Evolutionary conservation across 2,888 invertebrate genomes (phyloP), one percentile per base, ranked within the genome.

Genomic region (Polyommatus icarus): DNA sequence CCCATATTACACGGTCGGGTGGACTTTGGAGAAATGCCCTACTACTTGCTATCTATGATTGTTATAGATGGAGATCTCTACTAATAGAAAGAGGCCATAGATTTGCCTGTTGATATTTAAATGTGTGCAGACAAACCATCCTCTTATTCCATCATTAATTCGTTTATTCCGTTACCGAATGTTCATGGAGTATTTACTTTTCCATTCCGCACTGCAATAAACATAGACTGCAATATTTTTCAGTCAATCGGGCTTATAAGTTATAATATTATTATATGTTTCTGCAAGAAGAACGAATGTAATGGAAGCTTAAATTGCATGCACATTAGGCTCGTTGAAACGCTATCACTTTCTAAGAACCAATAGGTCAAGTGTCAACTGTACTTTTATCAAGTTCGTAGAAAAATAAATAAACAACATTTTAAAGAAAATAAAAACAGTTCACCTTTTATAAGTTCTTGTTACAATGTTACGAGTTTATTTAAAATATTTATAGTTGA

Each of bases 351-450:
- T 67, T 29, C 67, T 67, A 32, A 18, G 67, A 67, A 67, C 67
- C 67, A 67, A 67, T 67, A 67, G 67, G 67, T 67, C 67, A 67
- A 67, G 67, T 67, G 67, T 67, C 67, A 67, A 67, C 29, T 15
- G 67, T 32, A 32, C 67, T 61, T 61, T 67, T 32, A 67, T 32
- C 67, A 67, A 67, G 67, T 67, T 67, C 67, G 67, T 18, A 15
- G 67, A 67, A 32, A 67, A 67, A 67, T 32, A 67, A 67, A 59
- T 24, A 61, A 20, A 61, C 20, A 67, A 12, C n/a, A 3, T 67
- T 67, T 32, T 15, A 5, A 29, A 29, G 29, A 67, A 67, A 18
- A 67, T 29, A 4, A 67, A 29, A 67, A 50, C 50, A 50, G 50
- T 50, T 50, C 29, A 29, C 67, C 20, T 67, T 24, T 67, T 67